Evolutionary conservation across 2,888 invertebrate species (phyloP).

Genomic region (Teleogryllus oceanicus): DNA sequence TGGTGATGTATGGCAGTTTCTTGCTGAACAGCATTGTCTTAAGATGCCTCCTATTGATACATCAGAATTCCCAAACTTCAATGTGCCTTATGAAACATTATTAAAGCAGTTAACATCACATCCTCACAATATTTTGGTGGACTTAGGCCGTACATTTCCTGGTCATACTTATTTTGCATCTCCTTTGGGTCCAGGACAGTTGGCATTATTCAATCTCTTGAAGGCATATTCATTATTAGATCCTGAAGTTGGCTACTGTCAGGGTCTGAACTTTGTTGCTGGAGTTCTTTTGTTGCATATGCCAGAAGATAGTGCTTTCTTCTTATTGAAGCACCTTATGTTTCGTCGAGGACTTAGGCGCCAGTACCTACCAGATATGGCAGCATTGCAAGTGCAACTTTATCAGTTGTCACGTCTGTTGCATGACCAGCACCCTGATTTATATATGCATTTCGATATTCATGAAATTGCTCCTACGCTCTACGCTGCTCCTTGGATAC

Average conservation of each 20-base stretch:
- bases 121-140: constrained; percentile 91
- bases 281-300: constrained; percentile 89
- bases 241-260: constrained; percentile 93
- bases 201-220: constrained; percentile 88
- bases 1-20: constrained; percentile 88
- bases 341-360: constrained; percentile 81
- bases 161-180: constrained; percentile 90
- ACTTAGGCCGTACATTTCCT: constrained; percentile 91
- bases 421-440: constrained; percentile 79
- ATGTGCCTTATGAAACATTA: constrained; percentile 73
- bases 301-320: constrained; percentile 87
- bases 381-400: constrained; percentile 83
- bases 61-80: constrained; percentile 67
- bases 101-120: constrained; percentile 86
- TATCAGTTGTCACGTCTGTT: constrained; percentile 90
- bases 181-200: constrained; percentile 86
- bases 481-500: constrained; percentile 95
- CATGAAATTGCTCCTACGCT: constrained; percentile 91
- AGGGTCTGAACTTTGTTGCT: constrained; percentile 93
- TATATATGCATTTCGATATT: constrained; percentile 80
- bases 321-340: constrained; percentile 85
- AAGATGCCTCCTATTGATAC: constrained; percentile 66
- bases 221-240: constrained; percentile 95
- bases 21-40: constrained; percentile 77
- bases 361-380: constrained; percentile 93